Conservation (phyloP, 2,888 invertebrate genomes). For the Thyatira batis region DNA sequence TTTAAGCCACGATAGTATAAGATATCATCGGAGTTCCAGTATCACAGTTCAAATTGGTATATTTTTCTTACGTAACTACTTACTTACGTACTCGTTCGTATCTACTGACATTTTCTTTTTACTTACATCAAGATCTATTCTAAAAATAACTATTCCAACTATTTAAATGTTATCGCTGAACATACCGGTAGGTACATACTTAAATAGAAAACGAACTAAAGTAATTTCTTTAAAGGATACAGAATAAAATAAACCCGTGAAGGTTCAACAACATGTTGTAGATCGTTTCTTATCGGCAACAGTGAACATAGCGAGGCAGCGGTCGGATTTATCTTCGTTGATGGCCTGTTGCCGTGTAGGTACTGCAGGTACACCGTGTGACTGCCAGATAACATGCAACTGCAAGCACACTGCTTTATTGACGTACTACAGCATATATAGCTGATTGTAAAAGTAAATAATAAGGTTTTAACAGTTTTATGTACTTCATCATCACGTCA, state of each 20-base stretch:
- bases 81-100: too few species aligned
- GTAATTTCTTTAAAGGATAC: background rate
- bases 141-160: background rate
- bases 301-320: background rate
- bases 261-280: background rate
- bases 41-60: too few species aligned
- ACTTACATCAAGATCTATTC: background rate
- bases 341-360: background rate
- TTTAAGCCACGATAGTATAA: too few species aligned
- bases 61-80: too few species aligned
- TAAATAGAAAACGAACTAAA: background rate
- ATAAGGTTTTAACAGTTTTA: too few species aligned
- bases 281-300: background rate
- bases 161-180: background rate
- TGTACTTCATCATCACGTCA: too few species aligned
- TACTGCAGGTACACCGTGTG: background rate
- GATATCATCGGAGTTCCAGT: too few species aligned
- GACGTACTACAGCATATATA: too few species aligned
- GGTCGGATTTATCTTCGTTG: background rate
- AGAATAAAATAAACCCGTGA: background rate
- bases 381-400: background rate
- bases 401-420: background rate
- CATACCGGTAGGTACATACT: background rate
- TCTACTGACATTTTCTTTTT: too few species aligned
- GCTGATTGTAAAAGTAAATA: too few species aligned